A percentile compares a stretch with the other conserved stretches of the same genome.
Evolutionary conservation across 23 tunicate genomes (phyloP).

Genomic region (Corella eumyota): DNA sequence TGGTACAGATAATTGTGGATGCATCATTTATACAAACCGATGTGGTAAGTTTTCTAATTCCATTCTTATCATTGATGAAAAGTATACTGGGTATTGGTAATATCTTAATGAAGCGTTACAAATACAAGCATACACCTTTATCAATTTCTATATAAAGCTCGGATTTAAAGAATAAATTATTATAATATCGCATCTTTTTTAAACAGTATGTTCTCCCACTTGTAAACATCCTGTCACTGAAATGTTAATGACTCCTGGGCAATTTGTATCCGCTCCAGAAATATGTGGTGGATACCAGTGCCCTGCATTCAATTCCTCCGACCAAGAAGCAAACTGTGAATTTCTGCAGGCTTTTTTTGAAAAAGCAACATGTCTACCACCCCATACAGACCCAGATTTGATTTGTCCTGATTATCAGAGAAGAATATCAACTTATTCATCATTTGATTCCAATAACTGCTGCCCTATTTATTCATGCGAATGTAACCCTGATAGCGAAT

Average conservation of each 20-base stretch:
- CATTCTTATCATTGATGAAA: too few species aligned
- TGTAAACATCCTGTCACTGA: slow-evolving; percentile 19
- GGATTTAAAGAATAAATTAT: neutral
- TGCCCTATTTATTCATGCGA: slow-evolving; percentile 33
- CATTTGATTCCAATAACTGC: slow-evolving; percentile 20
- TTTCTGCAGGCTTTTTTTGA: too few species aligned
- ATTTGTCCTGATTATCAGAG: slow-evolving; percentile 13
- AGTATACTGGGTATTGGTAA: too few species aligned
- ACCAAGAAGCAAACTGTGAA: too few species aligned
- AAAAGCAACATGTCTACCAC: neutral
- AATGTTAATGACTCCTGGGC: slow-evolving; percentile 7
- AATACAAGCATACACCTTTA: too few species aligned
- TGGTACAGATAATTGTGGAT: slow-evolving; percentile 8
- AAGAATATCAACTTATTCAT: neutral
- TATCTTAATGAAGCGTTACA: too few species aligned
- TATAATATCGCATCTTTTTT: neutral
- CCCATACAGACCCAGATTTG: neutral
- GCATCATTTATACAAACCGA: neutral
- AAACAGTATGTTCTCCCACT: slow-evolving; percentile 17
- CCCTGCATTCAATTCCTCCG: slow-evolving; percentile 3
- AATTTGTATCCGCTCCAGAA: slow-evolving; percentile 5
- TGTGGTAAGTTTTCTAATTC: slow-evolving; percentile 15
- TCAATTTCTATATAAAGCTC: too few species aligned
- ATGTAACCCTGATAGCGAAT: slow-evolving; percentile 12
- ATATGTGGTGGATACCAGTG: slow-evolving; percentile 13